Base-by-base conservation (phyloP, 2,113 vertebrate genomes). In the Xerus inauris region DNA sequence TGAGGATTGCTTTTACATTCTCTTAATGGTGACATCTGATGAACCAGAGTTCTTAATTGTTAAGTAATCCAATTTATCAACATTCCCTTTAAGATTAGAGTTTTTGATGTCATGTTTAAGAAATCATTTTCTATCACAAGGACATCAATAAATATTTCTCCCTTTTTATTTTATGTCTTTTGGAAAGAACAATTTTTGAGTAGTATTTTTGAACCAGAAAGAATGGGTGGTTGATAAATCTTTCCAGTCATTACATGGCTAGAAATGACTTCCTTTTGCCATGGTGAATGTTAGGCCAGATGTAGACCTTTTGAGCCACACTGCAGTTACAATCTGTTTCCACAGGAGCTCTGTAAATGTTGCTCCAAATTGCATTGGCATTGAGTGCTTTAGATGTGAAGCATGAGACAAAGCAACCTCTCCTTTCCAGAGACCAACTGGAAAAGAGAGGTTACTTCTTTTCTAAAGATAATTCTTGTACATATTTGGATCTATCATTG, bases 91-190 rank as follows among this genome's bases (percentile, higher is more conserved):
- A 69, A 69, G 26, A 49, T 71, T 77, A 64, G 59, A 81, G 14
- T 45, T 59, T 75, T 96, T 65, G 8, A 20, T 51, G 24, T 91
- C 38, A n/a, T 69, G 47, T 54, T 91, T 71, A 93, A 97, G 49
- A 79, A 95, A 77, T 82, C 59, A 79, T 81, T 93, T 40, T 88
- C 30, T 82, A 75, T 19, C 24, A 42, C 0, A 76, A 57, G 32
- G 16, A 85, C 30, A 72, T n/a, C 5, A 47, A n/a, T 77, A 91
- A 62, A 32, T 47, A 8, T 14, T n/a, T 92, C 62, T 88, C 19
- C 57, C 38, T 67, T 84, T 81, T 82, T 6, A 40, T 45, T 72
- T 75, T 42, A 42, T 35, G 79, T 96, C 8, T 79, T 79, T 91
- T 12, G 11, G 24, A 59, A 80, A 80, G 75, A 86, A 75, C 16